A percentile compares a stretch with the other conserved stretches of the same genome.
Evolutionary conservation across 2,888 invertebrate genomes (phyloP).

Genomic region (Pasiphila rectangulata): DNA sequence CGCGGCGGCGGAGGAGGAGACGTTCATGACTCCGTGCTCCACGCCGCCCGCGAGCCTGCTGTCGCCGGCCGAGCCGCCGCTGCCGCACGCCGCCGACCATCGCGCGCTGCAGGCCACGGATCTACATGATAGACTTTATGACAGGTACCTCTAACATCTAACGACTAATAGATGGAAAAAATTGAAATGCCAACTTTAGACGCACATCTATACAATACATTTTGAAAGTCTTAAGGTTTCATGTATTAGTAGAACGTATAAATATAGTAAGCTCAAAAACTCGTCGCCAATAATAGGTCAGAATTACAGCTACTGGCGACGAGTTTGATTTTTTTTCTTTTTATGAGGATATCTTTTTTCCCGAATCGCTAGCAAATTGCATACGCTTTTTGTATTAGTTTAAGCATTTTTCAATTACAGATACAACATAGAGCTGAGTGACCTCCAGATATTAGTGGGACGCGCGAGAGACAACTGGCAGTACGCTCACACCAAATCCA

Average conservation of each 20-base stretch:
- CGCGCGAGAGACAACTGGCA: slow-evolving; percentile 94
- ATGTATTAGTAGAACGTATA: no score
- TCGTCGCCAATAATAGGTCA: no score
- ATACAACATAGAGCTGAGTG: slow-evolving; percentile 89
- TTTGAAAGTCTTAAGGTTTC: no score
- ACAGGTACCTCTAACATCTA: slow-evolving; percentile 43
- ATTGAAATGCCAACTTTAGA: no score
- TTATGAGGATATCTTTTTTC: no score
- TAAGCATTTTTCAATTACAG: slow-evolving; percentile 58
- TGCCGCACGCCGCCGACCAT: slow-evolving; percentile 15
- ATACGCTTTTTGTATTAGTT: no score
- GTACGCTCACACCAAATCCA: slow-evolving; percentile 90
- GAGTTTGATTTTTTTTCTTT: background rate
- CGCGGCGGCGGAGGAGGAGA: slow-evolving; percentile 61
- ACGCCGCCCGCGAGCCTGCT: slow-evolving; percentile 91
- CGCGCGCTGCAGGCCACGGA: slow-evolving; percentile 49
- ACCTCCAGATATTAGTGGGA: slow-evolving; percentile 93
- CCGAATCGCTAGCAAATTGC: no score
- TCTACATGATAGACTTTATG: slow-evolving; percentile 60
- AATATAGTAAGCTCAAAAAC: no score
- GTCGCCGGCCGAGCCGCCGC: slow-evolving; percentile 75
- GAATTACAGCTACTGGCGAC: background rate
- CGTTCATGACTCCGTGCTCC: slow-evolving; percentile 92
- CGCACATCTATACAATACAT: no score
- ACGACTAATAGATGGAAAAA: no score